Evolutionary conservation across 2,888 invertebrate genomes (phyloP), one percentile per base, ranked within the genome.

Genomic region (Microchrysa polita): DNA sequence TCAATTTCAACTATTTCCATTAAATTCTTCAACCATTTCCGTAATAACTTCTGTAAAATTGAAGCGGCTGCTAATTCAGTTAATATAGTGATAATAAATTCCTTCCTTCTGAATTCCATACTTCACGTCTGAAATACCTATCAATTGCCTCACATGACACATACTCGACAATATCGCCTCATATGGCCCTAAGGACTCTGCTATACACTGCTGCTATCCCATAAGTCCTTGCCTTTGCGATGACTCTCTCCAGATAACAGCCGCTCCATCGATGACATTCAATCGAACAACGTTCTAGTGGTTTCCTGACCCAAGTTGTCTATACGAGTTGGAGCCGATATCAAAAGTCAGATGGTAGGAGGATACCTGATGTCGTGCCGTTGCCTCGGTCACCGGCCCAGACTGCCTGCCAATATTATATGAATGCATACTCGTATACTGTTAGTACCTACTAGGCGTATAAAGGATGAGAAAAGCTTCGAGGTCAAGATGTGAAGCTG

Each of bases 401-500:
- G 48, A n/a, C 27, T 42, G 61, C 23, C 61, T 5, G 34, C 48
- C 12, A n/a, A 48, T 65, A 16, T 18, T n/a, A n/a, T n/a, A n/a
- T n/a, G n/a, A n/a, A n/a, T n/a, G n/a, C n/a, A n/a, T n/a, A n/a
- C n/a, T n/a, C n/a, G n/a, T n/a, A n/a, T n/a, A n/a, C n/a, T n/a
- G n/a, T n/a, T n/a, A n/a, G n/a, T n/a, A n/a, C n/a, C 9, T 5
- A 40, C 23, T 34, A 60, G 4, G 27, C 27, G 23, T 23, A 2
- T 10, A 16, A 23, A 23, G 63, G 27, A 34, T 34, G 27, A 34
- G 23, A 16, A 42, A 23, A 63, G 42, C 27, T n/a, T 34, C 16
- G 1, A 48, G 65, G 48, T 48, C 65, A 65, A 65, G 65, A 48
- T 7, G 48, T 65, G 18, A 65, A 48, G 48, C n/a, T 65, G 65